A percentile compares a stretch with the other conserved stretches of the same genome.
Conservation (phyloP, 2,888 invertebrate species). For the Cerceris rybyensis region DNA sequence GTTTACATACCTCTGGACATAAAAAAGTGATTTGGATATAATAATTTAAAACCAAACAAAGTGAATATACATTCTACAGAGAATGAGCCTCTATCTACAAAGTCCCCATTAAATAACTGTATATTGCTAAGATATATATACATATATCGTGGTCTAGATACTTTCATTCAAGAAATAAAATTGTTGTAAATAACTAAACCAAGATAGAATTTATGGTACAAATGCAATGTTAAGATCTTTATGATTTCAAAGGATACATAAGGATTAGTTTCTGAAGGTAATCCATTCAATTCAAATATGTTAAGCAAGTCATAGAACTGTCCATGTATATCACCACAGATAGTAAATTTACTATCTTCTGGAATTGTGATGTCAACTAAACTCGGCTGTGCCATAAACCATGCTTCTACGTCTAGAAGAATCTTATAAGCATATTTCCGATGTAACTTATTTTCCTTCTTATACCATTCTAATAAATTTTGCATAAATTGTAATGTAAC, state of each 20-base stretch:
- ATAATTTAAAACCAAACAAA: constrained; percentile 96
- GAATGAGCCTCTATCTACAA: constrained; percentile 99
- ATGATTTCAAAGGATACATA: constrained; percentile 86
- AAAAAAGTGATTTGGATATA: constrained; percentile 98
- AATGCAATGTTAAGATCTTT: neutral
- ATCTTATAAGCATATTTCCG: constrained; percentile 99
- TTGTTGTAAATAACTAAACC: neutral
- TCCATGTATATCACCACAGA: constrained; percentile 99
- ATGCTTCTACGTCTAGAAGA: constrained; percentile 93
- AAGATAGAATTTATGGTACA: neutral
- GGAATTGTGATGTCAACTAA: constrained; percentile 95
- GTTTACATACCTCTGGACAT: constrained; percentile 94
- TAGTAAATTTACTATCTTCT: constrained; percentile 95
- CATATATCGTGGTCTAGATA: constrained; percentile 5
- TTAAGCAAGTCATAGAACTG: constrained; percentile 99
- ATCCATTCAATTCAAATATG: constrained; percentile 98
- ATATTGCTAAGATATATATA: constrained; percentile 48
- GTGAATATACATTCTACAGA: constrained; percentile 99
- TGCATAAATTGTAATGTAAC: constrained; percentile 95
- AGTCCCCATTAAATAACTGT: constrained; percentile 98
- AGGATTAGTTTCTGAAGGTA: constrained; percentile 96
- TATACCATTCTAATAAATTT: constrained; percentile 94
- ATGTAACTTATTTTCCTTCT: constrained; percentile 95
- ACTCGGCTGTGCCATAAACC: constrained; percentile 92
- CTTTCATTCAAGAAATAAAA: neutral